These are phyloP conservation scores for Fundulus diaphanus DNA, from an alignment of 2,797 vertebrate genomes.

Conservation along the genomic window DNA sequence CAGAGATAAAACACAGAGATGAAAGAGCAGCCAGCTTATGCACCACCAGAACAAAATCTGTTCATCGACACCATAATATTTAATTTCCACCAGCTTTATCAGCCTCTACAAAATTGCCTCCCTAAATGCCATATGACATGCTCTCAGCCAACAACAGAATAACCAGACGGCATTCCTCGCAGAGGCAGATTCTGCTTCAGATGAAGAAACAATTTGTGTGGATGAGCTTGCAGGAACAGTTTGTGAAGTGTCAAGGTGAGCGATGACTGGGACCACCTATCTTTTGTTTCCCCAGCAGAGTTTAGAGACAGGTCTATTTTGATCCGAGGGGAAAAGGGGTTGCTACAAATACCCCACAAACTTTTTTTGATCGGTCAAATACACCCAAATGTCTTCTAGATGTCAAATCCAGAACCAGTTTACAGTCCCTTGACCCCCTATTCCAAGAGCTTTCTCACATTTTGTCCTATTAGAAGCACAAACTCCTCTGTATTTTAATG, in stretches of 20 bases:
- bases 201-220: conserved; percentile 53
- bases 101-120: conserved; percentile 53
- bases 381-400: not conserved
- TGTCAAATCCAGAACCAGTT: not conserved
- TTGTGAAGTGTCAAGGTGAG: conserved; percentile 58
- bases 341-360: conserved; percentile 68
- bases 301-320: conserved; percentile 65
- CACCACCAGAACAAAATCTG: conserved; percentile 60
- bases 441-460: not conserved
- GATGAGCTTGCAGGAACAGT: conserved; percentile 28
- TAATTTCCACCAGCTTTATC: conserved; percentile 68
- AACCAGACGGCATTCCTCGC: conserved; percentile 60
- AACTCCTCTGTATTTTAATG: not conserved
- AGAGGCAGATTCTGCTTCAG: conserved; percentile 59
- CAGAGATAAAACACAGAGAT: conserved; percentile 68
- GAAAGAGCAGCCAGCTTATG: conserved; percentile 60
- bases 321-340: conserved; percentile 72
- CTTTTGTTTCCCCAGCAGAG: conserved; percentile 48
- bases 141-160: conserved; percentile 62
- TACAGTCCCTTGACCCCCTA: not conserved
- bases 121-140: conserved; percentile 52
- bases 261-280: conserved; percentile 48
- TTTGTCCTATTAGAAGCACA: no score
- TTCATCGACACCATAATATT: conserved; percentile 64
- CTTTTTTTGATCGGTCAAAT: conserved; percentile 50